These are phyloP conservation scores for Dusona sp. DNA, from an alignment of 2,888 invertebrate species.

Conservation along the genomic window DNA sequence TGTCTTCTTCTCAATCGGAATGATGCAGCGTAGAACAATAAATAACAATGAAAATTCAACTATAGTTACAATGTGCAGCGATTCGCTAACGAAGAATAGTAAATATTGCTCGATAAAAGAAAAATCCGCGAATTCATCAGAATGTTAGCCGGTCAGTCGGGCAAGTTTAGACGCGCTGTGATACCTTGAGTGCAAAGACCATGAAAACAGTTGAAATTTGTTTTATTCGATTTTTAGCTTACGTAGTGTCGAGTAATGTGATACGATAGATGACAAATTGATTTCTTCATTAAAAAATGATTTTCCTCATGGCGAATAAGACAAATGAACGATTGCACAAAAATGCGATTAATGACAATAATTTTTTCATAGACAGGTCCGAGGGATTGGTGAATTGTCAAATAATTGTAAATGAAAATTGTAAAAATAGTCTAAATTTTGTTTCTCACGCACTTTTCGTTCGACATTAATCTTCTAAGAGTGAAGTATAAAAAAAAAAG, in stretches of 20 bases:
- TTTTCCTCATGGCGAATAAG: neutral
- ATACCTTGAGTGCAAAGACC: neutral
- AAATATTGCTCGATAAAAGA: neutral
- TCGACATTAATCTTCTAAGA: neutral
- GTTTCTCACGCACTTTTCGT: constrained; percentile 9
- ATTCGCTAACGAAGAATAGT: neutral
- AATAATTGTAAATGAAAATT: neutral
- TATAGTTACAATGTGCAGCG: neutral
- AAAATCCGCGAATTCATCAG: neutral
- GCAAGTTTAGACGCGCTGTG: neutral
- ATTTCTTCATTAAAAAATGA: neutral
- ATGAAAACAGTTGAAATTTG: neutral
- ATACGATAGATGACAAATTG: neutral
- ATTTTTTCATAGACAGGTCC: neutral
- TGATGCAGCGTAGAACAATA: neutral
- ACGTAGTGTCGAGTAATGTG: neutral
- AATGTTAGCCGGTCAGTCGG: constrained; percentile 30
- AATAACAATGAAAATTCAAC: neutral
- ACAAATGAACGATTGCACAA: neutral
- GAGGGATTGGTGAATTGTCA: neutral
- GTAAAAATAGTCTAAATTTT: no score
- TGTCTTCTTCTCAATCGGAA: neutral
- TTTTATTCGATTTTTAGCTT: neutral
- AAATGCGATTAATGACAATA: neutral
- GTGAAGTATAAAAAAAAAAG: neutral